Conservation (phyloP, 2,797 vertebrate genomes). For the Crenichthys baileyi region DNA sequence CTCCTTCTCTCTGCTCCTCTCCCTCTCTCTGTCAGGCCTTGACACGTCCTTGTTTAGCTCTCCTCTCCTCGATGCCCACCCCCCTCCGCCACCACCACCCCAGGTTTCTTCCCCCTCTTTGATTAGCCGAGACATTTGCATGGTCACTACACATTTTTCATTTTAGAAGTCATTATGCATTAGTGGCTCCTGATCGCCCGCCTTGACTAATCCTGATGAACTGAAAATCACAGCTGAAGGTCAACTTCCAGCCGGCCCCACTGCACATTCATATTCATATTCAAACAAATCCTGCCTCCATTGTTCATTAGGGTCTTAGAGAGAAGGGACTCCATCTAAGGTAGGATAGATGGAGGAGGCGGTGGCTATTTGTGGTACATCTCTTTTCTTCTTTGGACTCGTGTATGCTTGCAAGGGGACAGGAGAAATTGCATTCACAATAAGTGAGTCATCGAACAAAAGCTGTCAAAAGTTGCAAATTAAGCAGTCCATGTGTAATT, state of each 20-base stretch:
- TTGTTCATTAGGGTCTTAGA: constrained; percentile 94
- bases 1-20: constrained; percentile 79
- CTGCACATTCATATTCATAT: constrained; percentile 99
- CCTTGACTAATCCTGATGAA: constrained; percentile 99
- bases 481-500: constrained; percentile 83
- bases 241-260: constrained; percentile 95
- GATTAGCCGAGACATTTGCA: constrained; percentile 99
- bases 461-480: constrained; percentile 83
- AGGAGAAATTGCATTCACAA: constrained; percentile 63
- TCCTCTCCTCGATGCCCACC: constrained; percentile 81
- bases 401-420: constrained; percentile 41
- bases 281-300: constrained; percentile 99
- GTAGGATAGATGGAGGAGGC: constrained; percentile 59
- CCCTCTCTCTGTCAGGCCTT: constrained; percentile 89
- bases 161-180: constrained; percentile 99
- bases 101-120: constrained; percentile 93
- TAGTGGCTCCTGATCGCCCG: constrained; percentile 99
- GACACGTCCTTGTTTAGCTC: constrained; percentile 99
- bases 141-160: constrained; percentile 99
- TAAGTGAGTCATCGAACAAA: constrained; percentile 74
- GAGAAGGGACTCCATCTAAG: constrained; percentile 76
- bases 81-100: constrained; percentile 60
- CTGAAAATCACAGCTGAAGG: constrained; percentile 99
- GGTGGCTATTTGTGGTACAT: constrained; percentile 72
- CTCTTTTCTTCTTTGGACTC: constrained; percentile 67